Evolutionary conservation across 2,113 vertebrate species (phyloP).

Genomic region (Nycticryphes semicollaris): DNA sequence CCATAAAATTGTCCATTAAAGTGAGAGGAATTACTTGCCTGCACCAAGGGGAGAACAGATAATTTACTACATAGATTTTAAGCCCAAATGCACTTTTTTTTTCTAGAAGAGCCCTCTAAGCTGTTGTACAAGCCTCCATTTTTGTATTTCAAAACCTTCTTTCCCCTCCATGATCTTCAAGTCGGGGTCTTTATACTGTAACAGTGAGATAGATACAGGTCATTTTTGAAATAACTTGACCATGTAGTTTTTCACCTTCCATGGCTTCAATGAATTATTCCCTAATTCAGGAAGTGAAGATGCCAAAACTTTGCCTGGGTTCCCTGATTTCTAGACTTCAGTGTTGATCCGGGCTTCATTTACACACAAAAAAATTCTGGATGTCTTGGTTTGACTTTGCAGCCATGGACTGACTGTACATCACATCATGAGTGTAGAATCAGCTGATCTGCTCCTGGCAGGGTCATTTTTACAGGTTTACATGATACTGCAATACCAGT

Average conservation of each 20-base stretch:
- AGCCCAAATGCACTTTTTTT: constrained; percentile 1
- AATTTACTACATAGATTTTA: constrained; percentile 61
- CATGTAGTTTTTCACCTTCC: background rate
- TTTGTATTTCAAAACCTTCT: background rate
- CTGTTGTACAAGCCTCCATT: background rate
- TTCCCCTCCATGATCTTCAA: background rate
- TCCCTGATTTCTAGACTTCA: background rate
- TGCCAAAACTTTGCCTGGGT: background rate
- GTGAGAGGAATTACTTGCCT: constrained; percentile 68
- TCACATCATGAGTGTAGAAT: background rate
- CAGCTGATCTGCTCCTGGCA: background rate
- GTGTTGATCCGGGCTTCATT: background rate
- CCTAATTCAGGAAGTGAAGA: background rate
- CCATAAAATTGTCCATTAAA: constrained; percentile 75
- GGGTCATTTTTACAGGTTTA: background rate
- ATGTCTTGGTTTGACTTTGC: background rate
- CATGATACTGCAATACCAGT: background rate
- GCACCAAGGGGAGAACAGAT: constrained; percentile 53
- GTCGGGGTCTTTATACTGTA: background rate
- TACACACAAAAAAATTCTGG: background rate
- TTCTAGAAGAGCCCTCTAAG: background rate
- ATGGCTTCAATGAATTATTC: background rate
- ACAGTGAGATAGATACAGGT: background rate
- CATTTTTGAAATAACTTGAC: background rate
- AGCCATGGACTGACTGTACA: background rate